These are phyloP conservation scores for Ophiothrix spiculata DNA, from an alignment of 35 echinoderm and acorn worm species.

Conservation along the genomic window DNA sequence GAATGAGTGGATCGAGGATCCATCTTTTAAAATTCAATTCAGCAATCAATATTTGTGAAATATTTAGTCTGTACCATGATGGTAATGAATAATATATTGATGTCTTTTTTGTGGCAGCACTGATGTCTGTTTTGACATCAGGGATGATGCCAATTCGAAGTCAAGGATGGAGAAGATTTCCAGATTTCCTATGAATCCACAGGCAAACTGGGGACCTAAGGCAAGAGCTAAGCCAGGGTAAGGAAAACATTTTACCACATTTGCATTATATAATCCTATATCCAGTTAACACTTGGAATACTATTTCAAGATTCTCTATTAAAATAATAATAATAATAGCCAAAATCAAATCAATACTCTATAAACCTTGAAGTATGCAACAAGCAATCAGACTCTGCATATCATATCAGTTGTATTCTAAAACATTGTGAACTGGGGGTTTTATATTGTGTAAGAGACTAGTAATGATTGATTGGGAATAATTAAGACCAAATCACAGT, in stretches of 20 bases:
- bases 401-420: not conserved
- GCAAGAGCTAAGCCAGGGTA: conserved; percentile 74
- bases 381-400: not conserved
- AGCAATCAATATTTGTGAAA: not conserved
- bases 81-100: not conserved
- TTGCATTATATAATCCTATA: too few species aligned
- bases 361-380: not conserved
- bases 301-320: not conserved
- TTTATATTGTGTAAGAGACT: too few species aligned
- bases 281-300: not conserved
- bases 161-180: conserved; percentile 63
- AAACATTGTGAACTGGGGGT: not conserved
- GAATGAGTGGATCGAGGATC: not conserved
- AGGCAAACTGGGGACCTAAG: conserved; percentile 91
- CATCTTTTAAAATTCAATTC: too few species aligned
- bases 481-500: too few species aligned
- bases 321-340: not conserved
- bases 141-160: conserved; percentile 62
- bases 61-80: not conserved
- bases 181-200: conserved; percentile 85
- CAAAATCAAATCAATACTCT: not conserved
- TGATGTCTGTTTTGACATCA: conserved; percentile 65
- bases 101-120: conserved; percentile 32
- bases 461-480: too few species aligned
- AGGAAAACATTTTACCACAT: conserved; percentile 18